Conservation (phyloP, 2,888 invertebrate genomes). For the Acrocyrtus sp. region DNA sequence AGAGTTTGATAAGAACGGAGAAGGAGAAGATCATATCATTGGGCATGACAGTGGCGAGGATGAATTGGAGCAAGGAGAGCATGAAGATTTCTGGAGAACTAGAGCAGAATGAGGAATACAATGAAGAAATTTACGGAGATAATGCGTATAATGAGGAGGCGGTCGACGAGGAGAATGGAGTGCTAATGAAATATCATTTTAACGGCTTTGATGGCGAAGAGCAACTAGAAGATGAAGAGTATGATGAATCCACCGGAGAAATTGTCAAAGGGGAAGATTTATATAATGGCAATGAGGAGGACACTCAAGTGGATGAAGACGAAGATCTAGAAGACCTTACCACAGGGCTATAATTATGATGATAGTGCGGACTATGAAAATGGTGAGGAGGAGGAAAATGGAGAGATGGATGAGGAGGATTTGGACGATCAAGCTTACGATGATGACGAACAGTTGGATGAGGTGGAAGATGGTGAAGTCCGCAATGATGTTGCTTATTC, state of each 20-base stretch:
- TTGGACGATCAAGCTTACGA: conserved; percentile 14
- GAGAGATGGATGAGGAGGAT: conserved; percentile 9
- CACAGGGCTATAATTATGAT: too few species aligned
- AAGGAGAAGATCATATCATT: too few species aligned
- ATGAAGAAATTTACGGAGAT: neutral
- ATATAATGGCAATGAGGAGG: neutral
- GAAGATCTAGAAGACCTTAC: too few species aligned
- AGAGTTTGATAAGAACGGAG: conserved; percentile 3
- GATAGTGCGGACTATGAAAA: neutral
- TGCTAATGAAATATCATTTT: neutral
- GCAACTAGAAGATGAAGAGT: conserved; percentile 20
- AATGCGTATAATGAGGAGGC: neutral
- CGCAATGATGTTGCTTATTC: neutral
- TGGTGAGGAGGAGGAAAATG: conserved; percentile 3
- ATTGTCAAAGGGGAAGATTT: conserved; percentile 10
- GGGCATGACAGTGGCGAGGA: neutral
- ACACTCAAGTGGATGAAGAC: neutral
- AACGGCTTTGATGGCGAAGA: conserved; percentile 21
- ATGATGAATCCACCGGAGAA: neutral
- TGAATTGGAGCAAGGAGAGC: neutral
- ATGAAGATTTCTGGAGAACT: neutral
- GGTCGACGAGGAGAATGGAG: conserved; percentile 18
- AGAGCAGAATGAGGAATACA: too few species aligned
- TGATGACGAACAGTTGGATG: conserved; percentile 2
- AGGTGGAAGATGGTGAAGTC: neutral